Percentiles rank a stretch among this genome's conserved stretches.
Conservation (phyloP, 2,797 vertebrate species). For the Anableps anableps region DNA sequence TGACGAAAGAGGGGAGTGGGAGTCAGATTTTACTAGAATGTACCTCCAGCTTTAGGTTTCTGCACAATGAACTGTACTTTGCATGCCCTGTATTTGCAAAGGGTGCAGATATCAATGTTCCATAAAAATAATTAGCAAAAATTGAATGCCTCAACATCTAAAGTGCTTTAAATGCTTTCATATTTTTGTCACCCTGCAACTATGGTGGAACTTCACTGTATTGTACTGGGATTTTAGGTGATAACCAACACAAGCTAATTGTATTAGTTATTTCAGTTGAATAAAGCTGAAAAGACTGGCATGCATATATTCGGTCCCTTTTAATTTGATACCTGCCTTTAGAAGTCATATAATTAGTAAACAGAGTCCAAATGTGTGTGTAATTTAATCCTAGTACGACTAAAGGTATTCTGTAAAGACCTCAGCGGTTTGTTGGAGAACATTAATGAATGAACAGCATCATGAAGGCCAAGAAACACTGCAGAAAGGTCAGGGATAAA, state of each 20-base stretch:
- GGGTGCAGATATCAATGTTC: constrained; percentile 2
- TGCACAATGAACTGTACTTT: constrained; percentile 2
- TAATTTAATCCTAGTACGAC: too few relatives aligned
- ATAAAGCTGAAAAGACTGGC: neutral
- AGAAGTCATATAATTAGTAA: too few relatives aligned
- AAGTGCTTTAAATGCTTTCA: neutral
- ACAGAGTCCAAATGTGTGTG: too few relatives aligned
- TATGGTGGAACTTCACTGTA: neutral
- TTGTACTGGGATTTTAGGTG: neutral
- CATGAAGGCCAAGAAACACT: too few relatives aligned
- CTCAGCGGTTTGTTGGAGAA: too few relatives aligned
- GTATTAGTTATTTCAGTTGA: neutral
- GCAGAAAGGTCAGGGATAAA: too few relatives aligned
- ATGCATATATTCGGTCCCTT: neutral
- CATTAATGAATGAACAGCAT: too few relatives aligned
- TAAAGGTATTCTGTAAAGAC: too few relatives aligned
- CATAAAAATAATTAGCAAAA: constrained; percentile 5
- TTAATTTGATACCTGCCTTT: neutral
- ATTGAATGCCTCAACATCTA: neutral
- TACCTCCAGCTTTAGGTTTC: constrained; percentile 6
- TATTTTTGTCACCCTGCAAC: neutral
- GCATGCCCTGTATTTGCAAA: neutral
- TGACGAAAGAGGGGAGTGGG: constrained; percentile 42
- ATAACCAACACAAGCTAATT: neutral
- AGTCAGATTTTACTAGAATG: constrained; percentile 7